Percentiles rank a stretch among this genome's conserved stretches.
These are phyloP conservation scores for Drosophila kepulauana DNA, from an alignment of 1,140 invertebrate genomes.

Conservation along the genomic window DNA sequence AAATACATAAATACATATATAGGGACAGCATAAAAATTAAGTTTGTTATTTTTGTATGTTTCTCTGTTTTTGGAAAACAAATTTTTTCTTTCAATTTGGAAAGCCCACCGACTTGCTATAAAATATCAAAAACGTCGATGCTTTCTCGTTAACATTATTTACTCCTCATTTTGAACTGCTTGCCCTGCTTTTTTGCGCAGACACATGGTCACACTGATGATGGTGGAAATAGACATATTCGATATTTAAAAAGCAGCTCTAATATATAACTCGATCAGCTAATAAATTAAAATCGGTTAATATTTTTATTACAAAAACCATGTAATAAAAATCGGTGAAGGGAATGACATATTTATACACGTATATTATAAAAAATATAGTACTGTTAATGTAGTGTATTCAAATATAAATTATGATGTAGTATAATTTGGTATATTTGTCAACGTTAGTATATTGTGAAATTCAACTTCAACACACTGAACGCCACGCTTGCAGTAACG, in stretches of 20 bases:
- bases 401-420: neutral
- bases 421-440: neutral
- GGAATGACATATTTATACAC: no score
- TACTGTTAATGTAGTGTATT: no score
- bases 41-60: no score
- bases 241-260: conserved; percentile 27
- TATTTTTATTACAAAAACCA: no score
- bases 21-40: no score
- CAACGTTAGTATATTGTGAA: neutral
- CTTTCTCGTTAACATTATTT: neutral
- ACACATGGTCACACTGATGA: neutral
- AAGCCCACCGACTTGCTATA: no score
- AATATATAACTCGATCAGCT: neutral
- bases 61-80: no score
- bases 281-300: no score
- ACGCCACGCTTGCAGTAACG: conserved; percentile 35
- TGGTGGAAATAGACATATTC: neutral
- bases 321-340: no score
- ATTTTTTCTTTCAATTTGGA: no score
- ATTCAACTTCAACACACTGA: conserved; percentile 1
- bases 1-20: no score
- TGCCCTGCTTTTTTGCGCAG: neutral
- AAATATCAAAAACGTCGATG: conserved; percentile 4
- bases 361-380: no score
- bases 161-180: conserved; percentile 18